A percentile compares a stretch with the other conserved stretches of the same genome.
These are phyloP conservation scores for Anticlea derivata DNA, from an alignment of 2,888 invertebrate genomes.

Conservation along the genomic window DNA sequence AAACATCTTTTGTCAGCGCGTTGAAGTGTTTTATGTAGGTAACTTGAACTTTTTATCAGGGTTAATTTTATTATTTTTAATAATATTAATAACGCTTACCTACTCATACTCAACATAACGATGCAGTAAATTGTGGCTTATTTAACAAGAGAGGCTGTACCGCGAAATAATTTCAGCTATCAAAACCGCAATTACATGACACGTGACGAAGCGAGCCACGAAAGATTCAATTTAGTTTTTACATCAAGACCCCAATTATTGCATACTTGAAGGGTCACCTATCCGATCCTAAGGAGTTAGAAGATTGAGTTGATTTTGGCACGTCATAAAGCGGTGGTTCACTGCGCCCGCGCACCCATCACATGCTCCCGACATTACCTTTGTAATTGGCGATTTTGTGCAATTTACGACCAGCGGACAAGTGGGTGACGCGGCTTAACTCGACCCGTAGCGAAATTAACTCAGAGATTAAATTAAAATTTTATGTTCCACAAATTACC, in stretches of 20 bases:
- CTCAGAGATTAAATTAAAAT: conserved; percentile 74
- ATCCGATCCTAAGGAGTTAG: conserved; percentile 50
- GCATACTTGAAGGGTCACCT: conserved; percentile 41
- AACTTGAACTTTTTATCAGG: too few species aligned
- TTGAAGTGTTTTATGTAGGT: too few species aligned
- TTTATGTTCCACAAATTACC: conserved; percentile 75
- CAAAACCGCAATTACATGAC: conserved; percentile 44
- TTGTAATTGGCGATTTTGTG: conserved; percentile 79
- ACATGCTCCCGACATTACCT: conserved; percentile 67
- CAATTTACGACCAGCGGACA: conserved; percentile 82
- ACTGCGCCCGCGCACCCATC: conserved; percentile 47
- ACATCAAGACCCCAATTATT: conserved; percentile 50
- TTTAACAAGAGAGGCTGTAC: conserved; percentile 38
- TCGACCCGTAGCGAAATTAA: conserved; percentile 59
- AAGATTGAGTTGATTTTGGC: conserved; percentile 62
- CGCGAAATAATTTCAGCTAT: conserved; percentile 45
- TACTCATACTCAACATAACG: neutral
- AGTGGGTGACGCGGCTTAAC: conserved; percentile 67
- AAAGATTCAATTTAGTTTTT: conserved; percentile 53
- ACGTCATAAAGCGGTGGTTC: conserved; percentile 50
- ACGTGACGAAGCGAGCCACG: conserved; percentile 47
- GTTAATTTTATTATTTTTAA: too few species aligned
- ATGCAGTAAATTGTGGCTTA: conserved; percentile 20
- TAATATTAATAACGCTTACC: neutral
- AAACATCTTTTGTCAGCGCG: too few species aligned